Conservation (phyloP, 2,797 vertebrate species). For the Danio aesculapii region DNA sequence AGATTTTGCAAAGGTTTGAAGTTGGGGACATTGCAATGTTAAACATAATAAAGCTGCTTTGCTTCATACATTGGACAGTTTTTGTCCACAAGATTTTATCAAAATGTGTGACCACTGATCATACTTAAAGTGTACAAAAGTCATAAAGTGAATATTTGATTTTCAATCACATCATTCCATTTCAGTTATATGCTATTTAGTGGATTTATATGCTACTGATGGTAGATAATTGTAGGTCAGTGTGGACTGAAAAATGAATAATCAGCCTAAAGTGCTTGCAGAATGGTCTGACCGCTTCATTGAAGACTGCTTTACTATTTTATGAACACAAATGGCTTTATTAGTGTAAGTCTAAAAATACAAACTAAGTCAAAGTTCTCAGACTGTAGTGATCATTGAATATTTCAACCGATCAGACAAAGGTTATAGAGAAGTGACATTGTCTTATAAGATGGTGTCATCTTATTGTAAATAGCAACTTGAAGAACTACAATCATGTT, state of each 20-base stretch:
- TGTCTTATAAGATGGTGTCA: constrained; percentile 4
- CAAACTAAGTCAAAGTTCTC: not conserved
- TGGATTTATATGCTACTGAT: constrained; percentile 23
- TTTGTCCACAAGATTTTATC: not conserved
- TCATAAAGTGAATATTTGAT: constrained; percentile 35
- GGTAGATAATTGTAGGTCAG: constrained; percentile 26
- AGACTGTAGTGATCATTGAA: not conserved
- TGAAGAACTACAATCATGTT: constrained; percentile 28
- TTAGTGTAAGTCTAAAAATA: not conserved
- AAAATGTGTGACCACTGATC: not conserved
- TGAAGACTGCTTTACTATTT: constrained; percentile 30
- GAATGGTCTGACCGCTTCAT: constrained; percentile 16
- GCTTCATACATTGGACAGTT: not conserved
- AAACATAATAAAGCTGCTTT: not conserved
- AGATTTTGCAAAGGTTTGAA: not conserved
- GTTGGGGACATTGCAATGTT: not conserved
- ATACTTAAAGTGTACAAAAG: constrained; percentile 16
- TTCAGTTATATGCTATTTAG: constrained; percentile 40
- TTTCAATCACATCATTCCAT: constrained; percentile 48
- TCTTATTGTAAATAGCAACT: constrained; percentile 39
- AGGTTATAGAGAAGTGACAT: constrained; percentile 29
- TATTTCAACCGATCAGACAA: constrained; percentile 10
- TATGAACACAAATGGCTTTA: constrained; percentile 21
- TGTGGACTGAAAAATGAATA: constrained; percentile 19
- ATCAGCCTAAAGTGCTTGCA: constrained; percentile 36